These are phyloP conservation scores for Mantis religiosa DNA, from an alignment of 2,888 invertebrate genomes.

Conservation along the genomic window DNA sequence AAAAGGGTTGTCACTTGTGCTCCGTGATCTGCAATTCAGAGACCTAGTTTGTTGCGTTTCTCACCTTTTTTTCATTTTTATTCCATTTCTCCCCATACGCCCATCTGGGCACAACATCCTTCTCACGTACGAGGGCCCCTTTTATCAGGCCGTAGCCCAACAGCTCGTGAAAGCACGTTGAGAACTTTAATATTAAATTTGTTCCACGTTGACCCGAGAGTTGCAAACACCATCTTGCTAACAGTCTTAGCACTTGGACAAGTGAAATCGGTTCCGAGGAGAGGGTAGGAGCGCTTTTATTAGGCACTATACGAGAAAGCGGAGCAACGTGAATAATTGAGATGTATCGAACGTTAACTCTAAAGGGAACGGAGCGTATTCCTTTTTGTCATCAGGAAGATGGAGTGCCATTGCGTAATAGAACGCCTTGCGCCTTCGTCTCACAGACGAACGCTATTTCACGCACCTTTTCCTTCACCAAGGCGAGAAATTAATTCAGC, in stretches of 20 bases:
- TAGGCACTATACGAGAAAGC: background rate
- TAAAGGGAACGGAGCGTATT: background rate
- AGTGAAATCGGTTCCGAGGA: background rate
- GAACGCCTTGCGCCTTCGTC: background rate
- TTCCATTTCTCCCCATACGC: background rate
- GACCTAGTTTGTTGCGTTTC: too few species aligned
- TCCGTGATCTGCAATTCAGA: too few species aligned
- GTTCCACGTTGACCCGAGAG: background rate
- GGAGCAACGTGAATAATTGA: background rate
- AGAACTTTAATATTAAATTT: background rate
- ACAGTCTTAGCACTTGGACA: background rate
- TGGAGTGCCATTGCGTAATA: background rate
- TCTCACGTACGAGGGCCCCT: background rate
- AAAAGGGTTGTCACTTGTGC: too few species aligned
- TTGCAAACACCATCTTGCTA: background rate
- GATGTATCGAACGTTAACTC: background rate
- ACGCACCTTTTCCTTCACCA: background rate
- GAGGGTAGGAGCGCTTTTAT: background rate
- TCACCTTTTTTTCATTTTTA: background rate
- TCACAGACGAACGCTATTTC: background rate
- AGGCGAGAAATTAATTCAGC: background rate
- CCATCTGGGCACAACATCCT: background rate
- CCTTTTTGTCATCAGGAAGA: background rate
- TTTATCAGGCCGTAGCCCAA: background rate
- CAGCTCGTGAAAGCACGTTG: too few species aligned